These are phyloP conservation scores for Lingula anatina DNA, from an alignment of 2,888 invertebrate species.

Conservation along the genomic window DNA sequence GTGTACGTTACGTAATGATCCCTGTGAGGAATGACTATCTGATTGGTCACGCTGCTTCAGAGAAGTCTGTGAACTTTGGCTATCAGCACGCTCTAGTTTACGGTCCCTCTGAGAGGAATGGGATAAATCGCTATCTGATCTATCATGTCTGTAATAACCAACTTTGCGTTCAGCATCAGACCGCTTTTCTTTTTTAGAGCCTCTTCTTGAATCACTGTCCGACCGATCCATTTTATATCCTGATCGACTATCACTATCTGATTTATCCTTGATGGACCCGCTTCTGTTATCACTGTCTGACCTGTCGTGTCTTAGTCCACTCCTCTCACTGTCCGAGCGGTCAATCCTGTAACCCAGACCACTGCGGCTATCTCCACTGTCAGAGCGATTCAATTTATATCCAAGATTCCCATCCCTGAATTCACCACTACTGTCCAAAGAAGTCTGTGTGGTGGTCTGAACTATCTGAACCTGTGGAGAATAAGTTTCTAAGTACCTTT, in stretches of 20 bases:
- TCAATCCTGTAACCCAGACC: background rate
- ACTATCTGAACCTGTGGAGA: background rate
- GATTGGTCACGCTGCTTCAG: conserved; percentile 30
- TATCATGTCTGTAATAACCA: conserved; percentile 33
- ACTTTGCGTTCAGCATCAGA: too few relatives aligned
- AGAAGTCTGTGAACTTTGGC: conserved; percentile 29
- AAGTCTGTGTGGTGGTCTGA: background rate
- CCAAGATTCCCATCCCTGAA: background rate
- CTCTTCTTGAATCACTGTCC: too few relatives aligned
- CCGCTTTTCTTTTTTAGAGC: too few relatives aligned
- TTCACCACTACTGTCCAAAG: too few relatives aligned
- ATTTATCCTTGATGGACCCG: too few relatives aligned
- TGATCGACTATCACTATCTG: too few relatives aligned
- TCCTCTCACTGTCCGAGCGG: too few relatives aligned
- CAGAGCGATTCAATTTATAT: background rate
- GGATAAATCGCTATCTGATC: conserved; percentile 47
- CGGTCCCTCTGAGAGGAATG: conserved; percentile 39
- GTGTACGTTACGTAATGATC: conserved; percentile 54
- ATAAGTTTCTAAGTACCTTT: too few relatives aligned
- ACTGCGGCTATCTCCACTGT: background rate
- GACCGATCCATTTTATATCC: too few relatives aligned
- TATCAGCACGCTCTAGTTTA: conserved; percentile 25
- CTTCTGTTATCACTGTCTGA: background rate
- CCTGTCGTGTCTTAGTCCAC: background rate
- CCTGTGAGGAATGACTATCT: conserved; percentile 56